Conservation (phyloP, 2,888 invertebrate genomes). For the Philaethria dido region DNA sequence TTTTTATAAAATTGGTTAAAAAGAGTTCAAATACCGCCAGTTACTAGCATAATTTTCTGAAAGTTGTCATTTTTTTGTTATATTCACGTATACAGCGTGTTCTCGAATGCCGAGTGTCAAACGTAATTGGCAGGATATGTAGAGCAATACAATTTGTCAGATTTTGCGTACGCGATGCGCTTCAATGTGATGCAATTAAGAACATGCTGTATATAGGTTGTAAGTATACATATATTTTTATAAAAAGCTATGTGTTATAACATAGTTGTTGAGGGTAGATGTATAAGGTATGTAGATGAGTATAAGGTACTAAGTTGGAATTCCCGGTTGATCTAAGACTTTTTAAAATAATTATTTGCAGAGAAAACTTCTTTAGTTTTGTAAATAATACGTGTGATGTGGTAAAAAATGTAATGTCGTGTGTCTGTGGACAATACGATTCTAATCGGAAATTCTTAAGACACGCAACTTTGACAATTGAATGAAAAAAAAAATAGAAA, state of each 20-base stretch:
- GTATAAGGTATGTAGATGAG: too few species aligned
- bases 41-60: not conserved
- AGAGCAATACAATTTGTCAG: constrained; percentile 23
- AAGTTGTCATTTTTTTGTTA: not conserved
- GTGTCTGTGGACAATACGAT: too few species aligned
- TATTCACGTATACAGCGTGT: constrained; percentile 20
- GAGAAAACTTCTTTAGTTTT: too few species aligned
- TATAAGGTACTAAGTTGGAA: too few species aligned
- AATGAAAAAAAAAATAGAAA: too few species aligned
- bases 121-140: constrained; percentile 22
- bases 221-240: not conserved
- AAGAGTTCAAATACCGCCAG: not conserved
- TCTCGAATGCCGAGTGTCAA: constrained; percentile 23
- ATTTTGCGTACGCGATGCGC: constrained; percentile 13
- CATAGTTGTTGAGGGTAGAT: not conserved
- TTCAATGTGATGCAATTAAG: constrained; percentile 12
- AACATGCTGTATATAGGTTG: not conserved
- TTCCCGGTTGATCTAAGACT: too few species aligned
- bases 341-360: too few species aligned
- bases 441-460: too few species aligned
- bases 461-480: too few species aligned
- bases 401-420: too few species aligned
- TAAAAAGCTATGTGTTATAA: not conserved
- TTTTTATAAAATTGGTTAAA: constrained; percentile 31
- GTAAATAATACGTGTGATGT: too few species aligned